phyloP scores from a whole-genome alignment of 2,113 vertebrate genomes.

The Dasypus novemcinctus region DNA sequence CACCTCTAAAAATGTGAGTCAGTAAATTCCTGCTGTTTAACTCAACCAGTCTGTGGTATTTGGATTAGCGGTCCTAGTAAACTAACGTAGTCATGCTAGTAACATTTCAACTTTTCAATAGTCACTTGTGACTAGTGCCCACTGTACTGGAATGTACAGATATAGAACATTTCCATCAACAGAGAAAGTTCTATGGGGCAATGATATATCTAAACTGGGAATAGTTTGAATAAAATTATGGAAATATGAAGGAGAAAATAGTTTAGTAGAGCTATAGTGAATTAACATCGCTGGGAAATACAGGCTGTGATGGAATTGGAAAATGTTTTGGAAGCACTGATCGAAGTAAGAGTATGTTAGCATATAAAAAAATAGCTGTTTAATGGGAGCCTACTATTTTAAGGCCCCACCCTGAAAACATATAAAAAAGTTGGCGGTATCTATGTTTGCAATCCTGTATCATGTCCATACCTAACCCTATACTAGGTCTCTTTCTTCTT shows the following conservation, averaged over 20 bases:
- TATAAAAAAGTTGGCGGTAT: background rate
- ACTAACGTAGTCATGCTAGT: too few relatives aligned
- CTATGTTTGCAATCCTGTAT: background rate
- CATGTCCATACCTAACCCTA: background rate
- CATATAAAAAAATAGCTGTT: background rate
- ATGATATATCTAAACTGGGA: background rate
- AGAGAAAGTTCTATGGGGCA: background rate
- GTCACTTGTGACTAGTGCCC: background rate
- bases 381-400: background rate
- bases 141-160: background rate
- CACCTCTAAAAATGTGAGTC: too few relatives aligned
- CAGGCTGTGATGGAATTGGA: background rate
- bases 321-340: background rate
- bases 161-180: background rate
- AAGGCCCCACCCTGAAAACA: background rate
- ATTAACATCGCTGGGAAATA: background rate
- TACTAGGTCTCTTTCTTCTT: background rate
- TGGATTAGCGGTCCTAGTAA: too few relatives aligned
- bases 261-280: background rate
- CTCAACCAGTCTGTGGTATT: too few relatives aligned
- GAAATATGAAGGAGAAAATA: background rate
- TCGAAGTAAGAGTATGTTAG: background rate
- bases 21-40: too few relatives aligned
- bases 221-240: background rate
- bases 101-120: too few relatives aligned